These are phyloP conservation scores for Apolygus lucorum DNA, from an alignment of 1,140 invertebrate genomes.

Conservation along the genomic window DNA sequence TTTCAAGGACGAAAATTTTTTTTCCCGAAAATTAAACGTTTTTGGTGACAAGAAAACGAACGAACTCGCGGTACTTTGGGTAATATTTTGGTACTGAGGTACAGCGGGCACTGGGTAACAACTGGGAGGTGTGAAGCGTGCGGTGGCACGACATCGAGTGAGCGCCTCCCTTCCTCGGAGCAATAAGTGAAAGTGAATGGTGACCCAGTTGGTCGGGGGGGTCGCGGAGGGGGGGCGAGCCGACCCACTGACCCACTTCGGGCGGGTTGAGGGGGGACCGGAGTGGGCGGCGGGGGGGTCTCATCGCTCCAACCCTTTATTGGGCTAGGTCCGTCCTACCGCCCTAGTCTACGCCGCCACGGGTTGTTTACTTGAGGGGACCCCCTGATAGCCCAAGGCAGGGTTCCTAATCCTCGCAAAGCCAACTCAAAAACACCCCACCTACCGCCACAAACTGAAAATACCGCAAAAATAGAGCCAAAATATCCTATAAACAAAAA, in stretches of 20 bases:
- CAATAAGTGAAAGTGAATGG: slow-evolving; percentile 31
- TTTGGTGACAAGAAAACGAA: too few relatives aligned
- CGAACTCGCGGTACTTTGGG: too few relatives aligned
- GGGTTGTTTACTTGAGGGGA: not conserved
- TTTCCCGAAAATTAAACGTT: too few relatives aligned
- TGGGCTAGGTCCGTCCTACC: slow-evolving; percentile 12
- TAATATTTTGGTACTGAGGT: too few relatives aligned
- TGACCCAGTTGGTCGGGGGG: slow-evolving; percentile 26
- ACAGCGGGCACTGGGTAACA: slow-evolving; percentile 7
- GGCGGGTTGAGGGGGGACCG: not conserved
- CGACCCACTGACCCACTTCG: slow-evolving; percentile 31
- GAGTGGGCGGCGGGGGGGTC: slow-evolving; percentile 3
- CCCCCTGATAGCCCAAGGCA: too few relatives aligned
- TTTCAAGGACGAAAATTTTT: too few relatives aligned
- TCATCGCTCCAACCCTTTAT: slow-evolving; percentile 13
- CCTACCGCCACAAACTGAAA: too few relatives aligned
- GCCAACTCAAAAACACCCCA: too few relatives aligned
- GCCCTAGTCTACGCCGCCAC: slow-evolving; percentile 1
- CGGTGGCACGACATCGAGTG: slow-evolving; percentile 27
- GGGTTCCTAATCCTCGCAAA: too few relatives aligned
- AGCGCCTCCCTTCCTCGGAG: slow-evolving; percentile 17
- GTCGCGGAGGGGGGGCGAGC: slow-evolving; percentile 11
- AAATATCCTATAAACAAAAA: too few relatives aligned
- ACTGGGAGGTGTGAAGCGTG: slow-evolving; percentile 24
- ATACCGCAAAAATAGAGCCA: too few relatives aligned